Base-by-base conservation (phyloP, 2,888 invertebrate species). In the Agonopterix heracliana region DNA sequence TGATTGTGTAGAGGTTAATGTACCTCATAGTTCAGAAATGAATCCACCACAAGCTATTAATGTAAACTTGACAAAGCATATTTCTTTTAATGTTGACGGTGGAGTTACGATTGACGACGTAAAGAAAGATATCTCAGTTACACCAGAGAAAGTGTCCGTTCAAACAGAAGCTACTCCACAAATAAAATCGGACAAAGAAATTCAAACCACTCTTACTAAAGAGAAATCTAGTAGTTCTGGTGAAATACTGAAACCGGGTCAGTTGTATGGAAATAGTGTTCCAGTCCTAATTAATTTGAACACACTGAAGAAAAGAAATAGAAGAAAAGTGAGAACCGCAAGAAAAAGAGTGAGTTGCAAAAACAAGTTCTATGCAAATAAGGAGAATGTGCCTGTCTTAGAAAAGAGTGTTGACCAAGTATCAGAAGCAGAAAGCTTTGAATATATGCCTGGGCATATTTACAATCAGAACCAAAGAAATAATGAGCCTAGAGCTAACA, bases 361-460 rank as follows among this genome's bases (percentile, higher is more conserved):
- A 53, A 76, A 64, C 46, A 68, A 63, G 53, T 35, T 36, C 9
- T 50, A 52, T 35, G 36, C 13, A 35, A 63, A 68, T 26, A 74
- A 73, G 57, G 64, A 71, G 57, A 68, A 63, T 49, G 53, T 63
- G 44, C 64, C 60, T 51, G 59, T 54, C 38, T 71, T 64, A 59
- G 79, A 74, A 49, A 78, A 74, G 70, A 79, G 64, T 63, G 78
- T 66, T 55, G 80, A 77, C 13, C 84, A 81, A 71, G 52, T 89
- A 64, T 72, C 91, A 55, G 90, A 90, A 64, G 92, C 92, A 35
- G 91, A 92, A 61, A 93, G 93, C 66, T 93, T 93, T 74, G 92
- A 93, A 69, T 93, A 93, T 66, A 81, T 90, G 77, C 89, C 89
- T 46, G 90, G 89, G 1, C 83, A 91, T 61, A 81, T 90, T 50